phyloP scores from a whole-genome alignment of 2,888 invertebrate genomes.

The Lepeophtheirus nordmannii region DNA sequence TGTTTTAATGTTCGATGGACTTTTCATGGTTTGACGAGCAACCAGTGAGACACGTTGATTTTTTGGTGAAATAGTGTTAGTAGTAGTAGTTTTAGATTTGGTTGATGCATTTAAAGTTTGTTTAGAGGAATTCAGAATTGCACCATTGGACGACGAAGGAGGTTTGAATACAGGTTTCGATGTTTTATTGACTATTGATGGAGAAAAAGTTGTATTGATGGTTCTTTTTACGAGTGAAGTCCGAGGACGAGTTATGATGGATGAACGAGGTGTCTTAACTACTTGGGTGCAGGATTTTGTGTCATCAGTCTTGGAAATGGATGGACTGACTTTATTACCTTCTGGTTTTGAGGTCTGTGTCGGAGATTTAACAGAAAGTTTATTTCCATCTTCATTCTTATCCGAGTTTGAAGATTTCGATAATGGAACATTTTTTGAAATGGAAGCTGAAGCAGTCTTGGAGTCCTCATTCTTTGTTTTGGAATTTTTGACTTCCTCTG shows the following conservation, averaged over 20 bases:
- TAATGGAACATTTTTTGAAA: too few relatives aligned
- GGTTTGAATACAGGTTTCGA: background rate
- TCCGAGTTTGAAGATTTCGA: too few relatives aligned
- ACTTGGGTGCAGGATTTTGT: too few relatives aligned
- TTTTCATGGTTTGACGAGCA: background rate
- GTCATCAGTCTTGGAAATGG: too few relatives aligned
- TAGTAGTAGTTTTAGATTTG: background rate
- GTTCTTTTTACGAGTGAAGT: background rate
- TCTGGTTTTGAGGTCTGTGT: too few relatives aligned
- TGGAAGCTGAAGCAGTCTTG: too few relatives aligned
- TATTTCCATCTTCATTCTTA: too few relatives aligned
- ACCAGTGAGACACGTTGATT: constrained; percentile 12
- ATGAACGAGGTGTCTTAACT: background rate
- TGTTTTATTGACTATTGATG: background rate
- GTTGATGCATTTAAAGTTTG: background rate
- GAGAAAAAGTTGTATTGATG: background rate
- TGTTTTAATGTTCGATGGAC: background rate
- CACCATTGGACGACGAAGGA: background rate
- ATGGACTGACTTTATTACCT: too few relatives aligned
- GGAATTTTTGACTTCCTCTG: too few relatives aligned
- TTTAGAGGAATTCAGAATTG: background rate
- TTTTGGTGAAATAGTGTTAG: background rate
- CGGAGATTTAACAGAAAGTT: too few relatives aligned
- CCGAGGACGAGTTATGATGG: background rate
- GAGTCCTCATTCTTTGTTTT: too few relatives aligned